Base-by-base conservation (phyloP, 2,888 invertebrate genomes). In the Scaeva pyrastri region DNA sequence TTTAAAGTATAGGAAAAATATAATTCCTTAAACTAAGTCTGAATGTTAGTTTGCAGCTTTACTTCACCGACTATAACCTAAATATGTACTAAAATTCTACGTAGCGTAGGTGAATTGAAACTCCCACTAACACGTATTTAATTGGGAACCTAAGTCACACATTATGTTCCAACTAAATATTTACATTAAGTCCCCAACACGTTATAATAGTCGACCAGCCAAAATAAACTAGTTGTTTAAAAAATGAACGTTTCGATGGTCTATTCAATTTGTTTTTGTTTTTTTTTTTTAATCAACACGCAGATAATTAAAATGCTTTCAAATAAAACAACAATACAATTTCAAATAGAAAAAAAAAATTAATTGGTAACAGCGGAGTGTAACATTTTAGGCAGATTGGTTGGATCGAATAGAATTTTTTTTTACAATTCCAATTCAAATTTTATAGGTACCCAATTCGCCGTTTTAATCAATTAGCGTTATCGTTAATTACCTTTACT, bases 381-480 rank as follows among this genome's bases (percentile, higher is more conserved):
- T 16, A 48, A 5, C 31, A 31, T 31, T 31, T 31, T 31, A 31
- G 2, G 5, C 31, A 31, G 5, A 31, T 3, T 31, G 5, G 1
- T 39, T 12, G 2, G 12, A 11, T 12, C 39, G 3, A 39, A 39
- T 39, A 39, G 1, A 12, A 11, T 39, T 39, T 39, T 12, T 39
- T 39, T 39, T 5, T 12, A 39, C 11, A 11, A 3, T 11, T 11
- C 1, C 10, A 7, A 39, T 8, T n/a, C 7, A 31, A n/a, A 31
- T 6, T 31, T 12, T n/a, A 31, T 16, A n/a, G n/a, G n/a, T 39
- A 12, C 6, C 60, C 45, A 68, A 45, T 73, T 43, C 62, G 41
- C 68, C 23, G 58, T 48, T 78, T 73, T 68, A 60, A 60, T 72
- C 85, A 72, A 85, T 85, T 80, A 80, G 58, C 31, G 16, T 71